Base-by-base conservation (phyloP, 2,113 vertebrate species). In the Eleginops maclovinus region DNA sequence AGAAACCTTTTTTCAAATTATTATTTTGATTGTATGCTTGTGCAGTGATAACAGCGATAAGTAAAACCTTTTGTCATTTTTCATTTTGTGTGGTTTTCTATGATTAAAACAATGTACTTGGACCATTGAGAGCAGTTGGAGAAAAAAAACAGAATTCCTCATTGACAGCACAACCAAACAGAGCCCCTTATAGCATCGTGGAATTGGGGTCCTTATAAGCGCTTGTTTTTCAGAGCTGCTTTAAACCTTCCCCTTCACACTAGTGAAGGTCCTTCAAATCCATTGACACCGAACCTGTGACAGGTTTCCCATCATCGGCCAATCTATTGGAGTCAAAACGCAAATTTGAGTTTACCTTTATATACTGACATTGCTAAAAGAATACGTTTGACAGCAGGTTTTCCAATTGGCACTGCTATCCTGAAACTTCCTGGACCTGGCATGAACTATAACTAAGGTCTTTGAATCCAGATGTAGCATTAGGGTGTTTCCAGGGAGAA, bases 401-500 rank as follows among this genome's bases (percentile, higher is more conserved):
- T 51, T 55, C 31, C 26, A 75, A 61, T 70, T 81, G 55, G 26
- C 60, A 59, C 12, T 4, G 22, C 61, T 59, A 19, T 40, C 16
- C 19, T 56, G 14, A 62, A 67, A 65, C 60, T 72, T 65, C 24
- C 59, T 62, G 51, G 72, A 79, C 66, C 61, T 77, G 49, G 81
- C 51, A 71, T 68, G 50, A 83, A 69, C 78, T 82, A 12, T 61
- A 82, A 56, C 43, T 47, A 26, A 49, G 22, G 64, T 77, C 64
- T 75, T 64, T 80, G 50, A 78, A 69, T 86, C 79, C 83, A 87
- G 83, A 78, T 91, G 89, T 86, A 55, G 53, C 22, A 9, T 43
- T 36, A 36, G 14, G n/a, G 14, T 46, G 58, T 74, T 75, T 70
- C 46, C 72, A 75, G 21, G 28, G 46, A 75, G 60, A 40, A 56